These are phyloP conservation scores for Aegotheles bennettii DNA, from an alignment of 2,113 vertebrate genomes.

Conservation along the genomic window DNA sequence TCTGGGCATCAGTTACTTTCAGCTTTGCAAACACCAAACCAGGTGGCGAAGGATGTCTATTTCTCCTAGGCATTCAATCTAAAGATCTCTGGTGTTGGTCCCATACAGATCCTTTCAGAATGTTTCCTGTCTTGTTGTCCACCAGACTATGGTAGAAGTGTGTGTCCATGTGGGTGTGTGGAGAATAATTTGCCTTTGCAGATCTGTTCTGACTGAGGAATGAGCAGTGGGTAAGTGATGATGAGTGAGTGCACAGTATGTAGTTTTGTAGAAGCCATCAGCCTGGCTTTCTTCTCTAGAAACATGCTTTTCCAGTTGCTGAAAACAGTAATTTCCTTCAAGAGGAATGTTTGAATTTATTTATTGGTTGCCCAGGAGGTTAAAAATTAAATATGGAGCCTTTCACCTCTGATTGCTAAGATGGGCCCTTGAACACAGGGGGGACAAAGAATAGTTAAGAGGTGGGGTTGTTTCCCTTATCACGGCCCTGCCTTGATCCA, in stretches of 20 bases:
- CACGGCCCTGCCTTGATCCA: neutral
- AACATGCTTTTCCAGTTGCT: neutral
- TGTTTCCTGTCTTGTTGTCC: neutral
- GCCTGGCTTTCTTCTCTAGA: neutral
- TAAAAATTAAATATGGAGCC: neutral
- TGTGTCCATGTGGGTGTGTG: neutral
- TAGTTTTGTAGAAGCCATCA: neutral
- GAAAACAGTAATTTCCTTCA: neutral
- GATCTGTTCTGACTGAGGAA: neutral
- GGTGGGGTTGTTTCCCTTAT: neutral
- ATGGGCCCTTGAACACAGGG: neutral
- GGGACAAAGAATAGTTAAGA: neutral
- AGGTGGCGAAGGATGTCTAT: neutral
- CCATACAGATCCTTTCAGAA: neutral
- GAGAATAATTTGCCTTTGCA: neutral
- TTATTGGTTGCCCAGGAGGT: neutral
- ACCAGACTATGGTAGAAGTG: neutral
- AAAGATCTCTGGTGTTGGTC: neutral
- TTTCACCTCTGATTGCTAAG: neutral
- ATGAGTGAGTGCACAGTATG: neutral
- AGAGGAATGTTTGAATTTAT: neutral
- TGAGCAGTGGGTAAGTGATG: neutral
- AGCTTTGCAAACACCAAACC: constrained; percentile 32
- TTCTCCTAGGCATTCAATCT: neutral
- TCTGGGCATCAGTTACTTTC: constrained; percentile 3